Evolutionary conservation across 1,140 invertebrate genomes (phyloP).

Genomic region (Zophobas atratus): DNA sequence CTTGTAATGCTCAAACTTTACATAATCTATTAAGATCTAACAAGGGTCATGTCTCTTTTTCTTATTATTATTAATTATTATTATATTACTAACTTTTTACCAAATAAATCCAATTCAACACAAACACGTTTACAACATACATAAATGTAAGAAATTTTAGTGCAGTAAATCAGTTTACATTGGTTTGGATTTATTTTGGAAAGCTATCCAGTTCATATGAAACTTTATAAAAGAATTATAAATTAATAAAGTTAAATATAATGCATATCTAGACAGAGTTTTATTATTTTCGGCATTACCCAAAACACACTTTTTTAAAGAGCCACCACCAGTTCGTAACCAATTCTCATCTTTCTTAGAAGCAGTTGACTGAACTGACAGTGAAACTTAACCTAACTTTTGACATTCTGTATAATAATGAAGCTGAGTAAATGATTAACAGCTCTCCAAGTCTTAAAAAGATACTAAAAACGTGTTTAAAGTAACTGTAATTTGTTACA

Average conservation of each 20-base stretch:
- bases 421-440: too few species aligned
- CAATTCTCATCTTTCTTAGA: too few species aligned
- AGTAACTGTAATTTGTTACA: too few species aligned
- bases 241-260: conserved; percentile 69
- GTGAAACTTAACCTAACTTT: too few species aligned
- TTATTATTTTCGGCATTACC: conserved; percentile 44
- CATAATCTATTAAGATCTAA: conserved; percentile 53
- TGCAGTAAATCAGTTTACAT: conserved; percentile 41
- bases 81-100: conserved; percentile 63
- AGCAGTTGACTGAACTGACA: too few species aligned
- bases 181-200: conserved; percentile 66
- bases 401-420: too few species aligned
- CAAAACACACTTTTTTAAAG: background rate
- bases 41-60: conserved; percentile 50
- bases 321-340: too few species aligned
- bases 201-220: conserved; percentile 68
- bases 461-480: too few species aligned
- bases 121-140: conserved; percentile 56
- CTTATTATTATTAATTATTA: conserved; percentile 55
- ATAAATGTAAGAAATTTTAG: conserved; percentile 55
- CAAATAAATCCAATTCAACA: conserved; percentile 62
- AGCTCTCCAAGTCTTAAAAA: too few species aligned
- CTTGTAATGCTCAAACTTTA: conserved; percentile 55
- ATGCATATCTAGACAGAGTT: conserved; percentile 60
- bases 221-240: conserved; percentile 69